Conservation (phyloP, 2,113 vertebrate species). For the Tylochromis polylepis region DNA sequence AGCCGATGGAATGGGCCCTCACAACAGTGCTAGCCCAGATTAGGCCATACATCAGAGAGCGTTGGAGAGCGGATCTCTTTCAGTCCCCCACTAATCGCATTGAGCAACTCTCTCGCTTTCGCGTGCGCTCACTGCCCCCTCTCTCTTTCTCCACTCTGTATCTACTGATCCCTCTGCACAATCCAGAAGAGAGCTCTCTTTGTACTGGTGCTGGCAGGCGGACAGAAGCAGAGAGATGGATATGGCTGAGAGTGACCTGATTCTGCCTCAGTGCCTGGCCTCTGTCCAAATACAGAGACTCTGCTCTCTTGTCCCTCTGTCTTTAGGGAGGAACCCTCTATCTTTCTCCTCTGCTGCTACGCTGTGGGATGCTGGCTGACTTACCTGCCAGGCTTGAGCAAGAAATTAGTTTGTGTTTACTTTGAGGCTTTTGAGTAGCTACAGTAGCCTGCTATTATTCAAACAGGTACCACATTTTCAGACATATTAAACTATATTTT, state of each 20-base stretch:
- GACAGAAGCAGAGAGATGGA: constrained; percentile 62
- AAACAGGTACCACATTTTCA: not conserved
- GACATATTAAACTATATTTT: not conserved
- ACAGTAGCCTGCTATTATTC: not conserved
- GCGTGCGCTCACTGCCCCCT: constrained; percentile 26
- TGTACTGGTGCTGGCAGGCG: constrained; percentile 64
- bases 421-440: not conserved
- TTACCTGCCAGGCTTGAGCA: not conserved
- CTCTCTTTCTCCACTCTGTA: constrained; percentile 38
- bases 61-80: constrained; percentile 55
- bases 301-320: constrained; percentile 24
- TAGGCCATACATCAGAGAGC: constrained; percentile 62
- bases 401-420: not conserved
- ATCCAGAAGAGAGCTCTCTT: constrained; percentile 67
- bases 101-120: constrained; percentile 40
- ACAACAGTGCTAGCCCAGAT: constrained; percentile 43
- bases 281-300: constrained; percentile 47
- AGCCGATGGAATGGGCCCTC: constrained; percentile 27
- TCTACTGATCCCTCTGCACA: constrained; percentile 54
- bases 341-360: not conserved
- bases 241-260: constrained; percentile 72
- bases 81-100: constrained; percentile 56
- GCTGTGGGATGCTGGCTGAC: not conserved
- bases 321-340: constrained; percentile 27
- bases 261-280: constrained; percentile 65